Percentiles rank a stretch among this genome's conserved stretches.
Conservation (phyloP, 1,140 invertebrate species). For the Hyles vespertilio region DNA sequence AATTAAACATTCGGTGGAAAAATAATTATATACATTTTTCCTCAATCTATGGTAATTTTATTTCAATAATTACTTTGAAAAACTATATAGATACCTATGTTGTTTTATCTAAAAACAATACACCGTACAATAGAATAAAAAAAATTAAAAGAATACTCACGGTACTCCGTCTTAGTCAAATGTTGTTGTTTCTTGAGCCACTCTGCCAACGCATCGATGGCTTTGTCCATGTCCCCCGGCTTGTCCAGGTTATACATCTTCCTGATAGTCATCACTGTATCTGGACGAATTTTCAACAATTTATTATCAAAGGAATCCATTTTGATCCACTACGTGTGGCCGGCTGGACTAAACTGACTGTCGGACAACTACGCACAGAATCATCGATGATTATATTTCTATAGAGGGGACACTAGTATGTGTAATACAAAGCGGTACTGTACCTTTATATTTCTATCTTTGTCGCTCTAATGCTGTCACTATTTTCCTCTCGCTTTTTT, state of each 20-base stretch:
- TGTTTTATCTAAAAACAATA: not conserved
- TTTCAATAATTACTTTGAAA: not conserved
- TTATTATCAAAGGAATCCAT: not conserved
- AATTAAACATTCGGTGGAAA: not conserved
- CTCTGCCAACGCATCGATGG: not conserved
- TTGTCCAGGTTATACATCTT: constrained; percentile 4
- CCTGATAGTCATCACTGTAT: not conserved
- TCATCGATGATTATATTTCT: no score
- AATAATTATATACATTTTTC: no score
- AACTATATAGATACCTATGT: not conserved
- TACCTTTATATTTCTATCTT: no score
- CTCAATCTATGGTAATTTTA: not conserved
- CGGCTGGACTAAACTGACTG: not conserved
- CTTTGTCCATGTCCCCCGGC: constrained; percentile 3
- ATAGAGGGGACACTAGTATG: no score
- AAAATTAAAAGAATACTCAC: not conserved
- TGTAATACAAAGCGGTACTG: no score
- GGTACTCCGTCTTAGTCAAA: constrained; percentile 4
- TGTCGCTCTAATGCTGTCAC: no score
- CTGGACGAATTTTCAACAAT: not conserved
- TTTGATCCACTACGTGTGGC: not conserved
- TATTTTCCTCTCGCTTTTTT: no score
- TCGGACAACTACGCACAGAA: no score
- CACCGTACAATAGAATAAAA: not conserved
- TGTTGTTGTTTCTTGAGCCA: constrained; percentile 3